Percentiles rank a stretch among this genome's conserved stretches.
Evolutionary conservation across 2,888 invertebrate genomes (phyloP).

Genomic region (Tryphoninae sp.): DNA sequence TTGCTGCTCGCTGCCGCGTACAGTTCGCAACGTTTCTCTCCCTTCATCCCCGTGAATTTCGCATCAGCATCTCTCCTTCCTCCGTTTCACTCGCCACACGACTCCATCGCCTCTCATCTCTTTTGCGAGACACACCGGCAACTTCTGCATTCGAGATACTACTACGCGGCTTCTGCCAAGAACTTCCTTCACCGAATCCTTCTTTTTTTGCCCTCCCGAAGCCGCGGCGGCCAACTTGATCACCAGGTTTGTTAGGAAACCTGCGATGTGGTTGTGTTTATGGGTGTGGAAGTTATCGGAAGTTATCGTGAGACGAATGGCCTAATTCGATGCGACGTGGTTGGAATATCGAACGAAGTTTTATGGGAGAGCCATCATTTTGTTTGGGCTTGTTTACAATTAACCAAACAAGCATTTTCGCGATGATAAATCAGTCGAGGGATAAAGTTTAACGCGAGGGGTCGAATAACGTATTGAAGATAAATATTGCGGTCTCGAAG

Average conservation of each 20-base stretch:
- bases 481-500: slow-evolving; percentile 33
- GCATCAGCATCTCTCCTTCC: slow-evolving; percentile 29
- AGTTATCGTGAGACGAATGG: slow-evolving; percentile 20
- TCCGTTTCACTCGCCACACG: slow-evolving; percentile 45
- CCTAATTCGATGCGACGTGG: neutral
- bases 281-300: slow-evolving; percentile 19
- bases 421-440: slow-evolving; percentile 13
- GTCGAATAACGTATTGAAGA: slow-evolving; percentile 29
- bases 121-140: slow-evolving; percentile 50
- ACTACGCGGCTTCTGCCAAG: slow-evolving; percentile 59
- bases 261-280: too few relatives aligned
- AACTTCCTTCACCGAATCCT: slow-evolving; percentile 62
- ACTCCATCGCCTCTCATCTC: slow-evolving; percentile 59
- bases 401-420: slow-evolving; percentile 12
- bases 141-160: slow-evolving; percentile 62
- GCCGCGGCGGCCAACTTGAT: slow-evolving; percentile 22
- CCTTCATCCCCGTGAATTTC: slow-evolving; percentile 37
- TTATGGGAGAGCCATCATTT: neutral
- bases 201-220: slow-evolving; percentile 38
- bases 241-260: too few relatives aligned
- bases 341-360: neutral
- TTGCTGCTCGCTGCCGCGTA: slow-evolving; percentile 49
- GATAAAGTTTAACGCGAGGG: slow-evolving; percentile 39
- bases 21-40: slow-evolving; percentile 44
- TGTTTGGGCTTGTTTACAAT: slow-evolving; percentile 27